Conservation (phyloP, 2,888 invertebrate genomes). For the Gnatocerus cornutus region DNA sequence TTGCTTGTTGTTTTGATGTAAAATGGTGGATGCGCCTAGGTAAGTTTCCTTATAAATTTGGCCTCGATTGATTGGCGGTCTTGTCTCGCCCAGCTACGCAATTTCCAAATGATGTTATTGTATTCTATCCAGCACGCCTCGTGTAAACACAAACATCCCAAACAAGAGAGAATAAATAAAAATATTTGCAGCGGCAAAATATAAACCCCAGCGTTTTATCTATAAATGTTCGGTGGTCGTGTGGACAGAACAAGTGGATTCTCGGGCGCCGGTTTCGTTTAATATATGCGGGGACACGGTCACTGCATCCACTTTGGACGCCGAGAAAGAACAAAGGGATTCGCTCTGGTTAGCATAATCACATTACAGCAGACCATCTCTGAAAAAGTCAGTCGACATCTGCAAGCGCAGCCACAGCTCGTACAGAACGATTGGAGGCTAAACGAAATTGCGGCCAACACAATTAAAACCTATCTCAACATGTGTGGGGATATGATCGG, state of each 20-base stretch:
- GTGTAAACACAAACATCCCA: slow-evolving; percentile 7
- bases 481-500: slow-evolving; percentile 17
- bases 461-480: slow-evolving; percentile 45
- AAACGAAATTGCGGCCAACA: slow-evolving; percentile 48
- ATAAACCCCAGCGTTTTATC: slow-evolving; percentile 38
- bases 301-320: slow-evolving; percentile 50
- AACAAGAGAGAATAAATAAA: slow-evolving; percentile 33
- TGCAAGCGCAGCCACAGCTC: slow-evolving; percentile 14
- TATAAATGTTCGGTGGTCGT: slow-evolving; percentile 40
- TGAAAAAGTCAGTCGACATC: slow-evolving; percentile 38
- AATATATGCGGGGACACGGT: slow-evolving; percentile 55
- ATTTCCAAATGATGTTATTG: neutral
- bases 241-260: slow-evolving; percentile 41
- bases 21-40: too few relatives aligned
- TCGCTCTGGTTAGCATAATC: slow-evolving; percentile 55
- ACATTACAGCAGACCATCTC: slow-evolving; percentile 50
- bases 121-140: neutral
- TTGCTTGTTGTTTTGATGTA: too few relatives aligned
- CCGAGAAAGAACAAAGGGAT: slow-evolving; percentile 54
- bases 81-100: too few relatives aligned
- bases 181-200: slow-evolving; percentile 29
- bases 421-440: slow-evolving; percentile 26
- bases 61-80: too few relatives aligned
- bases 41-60: too few relatives aligned
- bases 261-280: slow-evolving; percentile 46